phyloP scores from a whole-genome alignment of 1,140 invertebrate genomes.

The Lordiphosa mommai region DNA sequence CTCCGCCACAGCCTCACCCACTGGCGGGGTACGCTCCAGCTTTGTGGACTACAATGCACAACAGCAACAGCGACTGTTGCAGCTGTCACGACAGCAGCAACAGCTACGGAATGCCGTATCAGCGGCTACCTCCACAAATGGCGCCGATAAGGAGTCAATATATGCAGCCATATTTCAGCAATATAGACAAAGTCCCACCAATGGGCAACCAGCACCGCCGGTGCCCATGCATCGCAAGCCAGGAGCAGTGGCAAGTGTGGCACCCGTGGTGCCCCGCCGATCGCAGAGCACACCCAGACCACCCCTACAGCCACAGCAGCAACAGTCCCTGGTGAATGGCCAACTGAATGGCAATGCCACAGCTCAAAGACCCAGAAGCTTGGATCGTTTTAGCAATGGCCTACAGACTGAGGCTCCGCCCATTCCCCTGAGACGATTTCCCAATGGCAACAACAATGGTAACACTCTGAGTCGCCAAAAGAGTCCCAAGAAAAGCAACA shows the following conservation, averaged over 20 bases:
- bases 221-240: slow-evolving; percentile 44
- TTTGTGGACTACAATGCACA: slow-evolving; percentile 70
- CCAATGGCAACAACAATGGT: slow-evolving; percentile 41
- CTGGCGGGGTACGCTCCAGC: slow-evolving; percentile 23
- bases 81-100: slow-evolving; percentile 69
- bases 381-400: slow-evolving; percentile 68
- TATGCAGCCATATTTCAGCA: slow-evolving; percentile 73
- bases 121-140: slow-evolving; percentile 23
- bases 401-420: slow-evolving; percentile 52
- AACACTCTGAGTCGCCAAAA: slow-evolving; percentile 31
- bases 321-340: slow-evolving; percentile 29
- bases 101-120: slow-evolving; percentile 67
- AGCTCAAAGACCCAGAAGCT: slow-evolving; percentile 62
- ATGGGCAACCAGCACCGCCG: slow-evolving; percentile 42
- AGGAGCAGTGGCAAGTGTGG: slow-evolving; percentile 16
- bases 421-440: slow-evolving; percentile 65
- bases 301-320: slow-evolving; percentile 41
- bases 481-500: slow-evolving; percentile 54
- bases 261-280: slow-evolving; percentile 61
- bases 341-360: slow-evolving; percentile 58
- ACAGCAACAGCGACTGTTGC: slow-evolving; percentile 72
- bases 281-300: slow-evolving; percentile 73
- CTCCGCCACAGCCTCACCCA: slow-evolving; percentile 8
- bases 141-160: slow-evolving; percentile 60
- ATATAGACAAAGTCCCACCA: slow-evolving; percentile 69